Conservation (phyloP, 2,113 vertebrate species). For the Chaetodon trifascialis region DNA sequence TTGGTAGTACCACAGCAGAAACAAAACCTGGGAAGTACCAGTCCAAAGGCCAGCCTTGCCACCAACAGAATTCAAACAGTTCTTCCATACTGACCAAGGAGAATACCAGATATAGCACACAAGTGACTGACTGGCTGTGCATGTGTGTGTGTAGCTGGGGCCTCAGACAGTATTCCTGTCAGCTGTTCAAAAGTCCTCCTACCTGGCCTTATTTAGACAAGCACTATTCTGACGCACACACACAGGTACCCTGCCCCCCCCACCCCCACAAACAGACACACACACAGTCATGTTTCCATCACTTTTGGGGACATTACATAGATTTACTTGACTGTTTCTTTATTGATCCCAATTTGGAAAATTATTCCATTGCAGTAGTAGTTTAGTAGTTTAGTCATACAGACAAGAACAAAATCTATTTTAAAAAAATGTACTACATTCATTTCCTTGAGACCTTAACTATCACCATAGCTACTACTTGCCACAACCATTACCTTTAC, state of each 20-base stretch:
- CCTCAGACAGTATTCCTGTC: conserved; percentile 80
- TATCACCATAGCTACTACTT: too few species aligned
- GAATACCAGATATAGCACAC: conserved; percentile 42
- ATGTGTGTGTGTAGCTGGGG: conserved; percentile 15
- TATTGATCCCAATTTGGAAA: too few species aligned
- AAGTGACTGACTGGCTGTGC: background rate
- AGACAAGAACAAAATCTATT: too few species aligned
- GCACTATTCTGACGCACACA: conserved; percentile 71
- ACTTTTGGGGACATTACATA: too few species aligned
- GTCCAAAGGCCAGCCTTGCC: background rate
- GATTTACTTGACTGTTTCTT: too few species aligned
- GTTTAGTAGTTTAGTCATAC: too few species aligned
- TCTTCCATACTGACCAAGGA: conserved; percentile 33
- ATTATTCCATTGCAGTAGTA: too few species aligned
- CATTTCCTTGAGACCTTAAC: too few species aligned
- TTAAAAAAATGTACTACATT: too few species aligned
- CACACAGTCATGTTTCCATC: too few species aligned
- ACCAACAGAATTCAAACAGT: conserved; percentile 5
- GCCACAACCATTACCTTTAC: too few species aligned
- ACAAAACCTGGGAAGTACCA: background rate
- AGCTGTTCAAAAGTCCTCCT: conserved; percentile 85
- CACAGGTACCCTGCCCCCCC: too few species aligned
- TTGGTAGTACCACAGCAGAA: background rate
- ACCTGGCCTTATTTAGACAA: conserved; percentile 91
- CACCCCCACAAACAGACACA: background rate